phyloP scores from a whole-genome alignment of 2,113 vertebrate species.

The Dolichallabes microphthalmus region DNA sequence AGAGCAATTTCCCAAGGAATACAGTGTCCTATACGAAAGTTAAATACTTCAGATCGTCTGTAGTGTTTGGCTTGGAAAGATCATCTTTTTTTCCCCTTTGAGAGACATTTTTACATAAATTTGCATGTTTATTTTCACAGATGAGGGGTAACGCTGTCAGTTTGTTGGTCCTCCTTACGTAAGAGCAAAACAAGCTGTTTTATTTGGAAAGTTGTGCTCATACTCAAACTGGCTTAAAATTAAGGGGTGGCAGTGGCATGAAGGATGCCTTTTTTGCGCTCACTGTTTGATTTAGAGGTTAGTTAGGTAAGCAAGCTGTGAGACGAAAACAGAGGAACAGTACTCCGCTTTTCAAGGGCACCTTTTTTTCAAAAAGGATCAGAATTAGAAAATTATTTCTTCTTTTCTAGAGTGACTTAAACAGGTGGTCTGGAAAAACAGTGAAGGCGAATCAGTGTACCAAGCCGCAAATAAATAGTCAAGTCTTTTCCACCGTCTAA shows the following conservation, averaged over 20 bases:
- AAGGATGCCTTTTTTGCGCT: slow-evolving; percentile 59
- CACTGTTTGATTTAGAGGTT: slow-evolving; percentile 65
- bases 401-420: slow-evolving; percentile 53
- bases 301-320: slow-evolving; percentile 58
- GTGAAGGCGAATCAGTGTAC: neutral
- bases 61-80: slow-evolving; percentile 64
- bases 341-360: slow-evolving; percentile 40
- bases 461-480: slow-evolving; percentile 5
- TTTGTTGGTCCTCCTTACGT: slow-evolving; percentile 54
- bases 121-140: slow-evolving; percentile 31
- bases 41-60: slow-evolving; percentile 45
- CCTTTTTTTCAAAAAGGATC: slow-evolving; percentile 34
- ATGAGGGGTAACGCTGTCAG: slow-evolving; percentile 34
- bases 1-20: slow-evolving; percentile 42
- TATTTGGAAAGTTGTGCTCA: slow-evolving; percentile 67
- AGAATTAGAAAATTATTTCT: slow-evolving; percentile 55
- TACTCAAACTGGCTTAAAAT: slow-evolving; percentile 65
- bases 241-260: slow-evolving; percentile 61
- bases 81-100: slow-evolving; percentile 37
- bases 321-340: slow-evolving; percentile 57
- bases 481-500: neutral
- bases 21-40: neutral
- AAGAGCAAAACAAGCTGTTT: slow-evolving; percentile 71
- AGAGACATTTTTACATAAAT: slow-evolving; percentile 25
- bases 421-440: slow-evolving; percentile 47